phyloP scores from a whole-genome alignment of 2,888 invertebrate species.

The Venusia cambrica region DNA sequence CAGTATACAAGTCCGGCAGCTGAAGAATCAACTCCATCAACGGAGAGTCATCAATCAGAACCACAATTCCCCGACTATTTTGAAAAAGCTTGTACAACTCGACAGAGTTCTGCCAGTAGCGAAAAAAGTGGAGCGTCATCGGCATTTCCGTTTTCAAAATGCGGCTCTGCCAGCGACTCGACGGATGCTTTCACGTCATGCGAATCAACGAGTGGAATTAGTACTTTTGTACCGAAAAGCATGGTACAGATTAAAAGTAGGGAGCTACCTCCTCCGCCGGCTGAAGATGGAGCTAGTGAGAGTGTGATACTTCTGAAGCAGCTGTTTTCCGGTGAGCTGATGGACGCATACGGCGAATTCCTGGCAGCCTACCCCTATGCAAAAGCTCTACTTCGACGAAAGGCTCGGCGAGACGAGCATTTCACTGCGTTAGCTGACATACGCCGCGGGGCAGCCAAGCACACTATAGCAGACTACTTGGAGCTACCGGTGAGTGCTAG shows the following conservation, averaged over 20 bases:
- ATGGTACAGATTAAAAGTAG: conserved; percentile 62
- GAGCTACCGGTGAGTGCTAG: conserved; percentile 84
- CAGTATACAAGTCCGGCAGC: conserved; percentile 60
- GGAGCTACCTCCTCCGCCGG: conserved; percentile 57
- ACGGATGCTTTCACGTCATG: conserved; percentile 71
- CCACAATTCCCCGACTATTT: conserved; percentile 69
- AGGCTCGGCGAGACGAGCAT: conserved; percentile 83
- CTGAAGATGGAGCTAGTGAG: conserved; percentile 50
- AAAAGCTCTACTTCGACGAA: conserved; percentile 82
- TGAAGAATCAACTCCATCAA: conserved; percentile 68
- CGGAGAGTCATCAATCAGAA: conserved; percentile 62
- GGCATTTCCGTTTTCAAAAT: conserved; percentile 76
- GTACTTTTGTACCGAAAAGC: conserved; percentile 60
- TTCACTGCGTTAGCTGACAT: conserved; percentile 84
- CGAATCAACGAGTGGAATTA: conserved; percentile 71
- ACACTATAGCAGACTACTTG: conserved; percentile 83
- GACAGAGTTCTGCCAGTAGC: conserved; percentile 71
- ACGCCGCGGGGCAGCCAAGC: conserved; percentile 83
- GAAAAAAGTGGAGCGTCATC: conserved; percentile 74
- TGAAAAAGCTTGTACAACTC: conserved; percentile 63
- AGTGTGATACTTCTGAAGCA: conserved; percentile 75
- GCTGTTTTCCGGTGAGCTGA: conserved; percentile 83
- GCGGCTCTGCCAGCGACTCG: conserved; percentile 67
- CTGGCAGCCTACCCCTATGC: conserved; percentile 82
- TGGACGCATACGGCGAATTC: conserved; percentile 85